These are phyloP conservation scores for Caenorhabditis elegans DNA, from an alignment of 1,140 invertebrate genomes.

Conservation along the genomic window DNA sequence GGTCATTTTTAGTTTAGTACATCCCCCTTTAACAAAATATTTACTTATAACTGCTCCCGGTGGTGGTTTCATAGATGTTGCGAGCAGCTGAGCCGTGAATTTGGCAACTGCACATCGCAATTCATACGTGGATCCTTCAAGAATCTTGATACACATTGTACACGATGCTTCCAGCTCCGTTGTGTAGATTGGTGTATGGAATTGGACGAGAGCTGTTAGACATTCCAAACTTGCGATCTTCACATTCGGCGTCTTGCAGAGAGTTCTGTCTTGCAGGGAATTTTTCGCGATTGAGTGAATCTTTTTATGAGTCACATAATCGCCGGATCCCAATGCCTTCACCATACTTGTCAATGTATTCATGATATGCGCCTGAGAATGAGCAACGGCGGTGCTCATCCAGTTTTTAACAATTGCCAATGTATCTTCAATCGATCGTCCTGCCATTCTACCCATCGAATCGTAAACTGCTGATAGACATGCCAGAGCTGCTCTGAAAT, in stretches of 20 bases:
- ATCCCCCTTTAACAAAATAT: neutral
- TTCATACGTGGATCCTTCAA: conserved; percentile 92
- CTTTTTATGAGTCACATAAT: conserved; percentile 79
- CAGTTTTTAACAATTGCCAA: conserved; percentile 87
- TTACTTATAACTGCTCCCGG: neutral
- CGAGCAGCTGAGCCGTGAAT: conserved; percentile 75
- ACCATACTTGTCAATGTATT: conserved; percentile 84
- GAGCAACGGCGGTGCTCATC: conserved; percentile 86
- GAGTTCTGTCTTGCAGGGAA: conserved; percentile 79
- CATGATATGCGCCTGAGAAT: conserved; percentile 93
- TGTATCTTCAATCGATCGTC: conserved; percentile 94
- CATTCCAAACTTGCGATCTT: conserved; percentile 77
- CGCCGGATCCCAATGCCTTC: conserved; percentile 83
- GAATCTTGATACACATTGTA: conserved; percentile 83
- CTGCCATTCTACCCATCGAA: conserved; percentile 95
- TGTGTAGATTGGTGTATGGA: conserved; percentile 83
- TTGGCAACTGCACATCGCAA: conserved; percentile 86
- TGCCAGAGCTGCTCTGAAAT: conserved; percentile 85
- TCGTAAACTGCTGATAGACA: conserved; percentile 96
- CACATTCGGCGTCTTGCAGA: conserved; percentile 76
- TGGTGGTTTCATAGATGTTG: conserved; percentile 36
- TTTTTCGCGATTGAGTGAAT: conserved; percentile 84
- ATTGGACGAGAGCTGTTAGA: conserved; percentile 83
- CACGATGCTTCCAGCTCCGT: conserved; percentile 85
- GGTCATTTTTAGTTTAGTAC: neutral